Percentiles rank a stretch among this genome's conserved stretches.
These are phyloP conservation scores for Tortricodes alternella DNA, from an alignment of 2,888 invertebrate genomes.

Conservation along the genomic window DNA sequence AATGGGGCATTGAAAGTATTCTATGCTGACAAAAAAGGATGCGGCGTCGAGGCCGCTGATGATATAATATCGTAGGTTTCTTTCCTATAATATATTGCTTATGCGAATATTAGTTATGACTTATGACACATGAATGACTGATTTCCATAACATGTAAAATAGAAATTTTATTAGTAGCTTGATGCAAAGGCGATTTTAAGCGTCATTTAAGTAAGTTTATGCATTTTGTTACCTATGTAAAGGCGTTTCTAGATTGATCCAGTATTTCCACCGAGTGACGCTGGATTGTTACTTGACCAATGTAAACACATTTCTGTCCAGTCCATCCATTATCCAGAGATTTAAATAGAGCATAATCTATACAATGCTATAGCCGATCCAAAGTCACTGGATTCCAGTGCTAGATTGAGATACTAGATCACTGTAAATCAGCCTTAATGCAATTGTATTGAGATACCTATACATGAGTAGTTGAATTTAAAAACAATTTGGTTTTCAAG, in stretches of 20 bases:
- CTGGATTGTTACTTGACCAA: no score
- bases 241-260: neutral
- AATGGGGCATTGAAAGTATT: constrained; percentile 94
- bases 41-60: constrained; percentile 91
- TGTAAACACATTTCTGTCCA: no score
- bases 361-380: no score
- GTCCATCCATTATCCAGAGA: no score
- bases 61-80: constrained; percentile 86
- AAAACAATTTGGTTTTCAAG: no score
- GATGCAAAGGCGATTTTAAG: neutral
- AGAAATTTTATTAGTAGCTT: neutral
- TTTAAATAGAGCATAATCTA: no score
- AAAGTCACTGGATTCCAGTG: no score
- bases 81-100: neutral
- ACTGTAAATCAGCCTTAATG: no score
- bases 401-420: no score
- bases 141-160: neutral
- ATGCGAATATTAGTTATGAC: neutral
- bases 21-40: constrained; percentile 96
- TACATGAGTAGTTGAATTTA: no score
- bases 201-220: neutral
- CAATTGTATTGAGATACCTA: no score
- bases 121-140: neutral
- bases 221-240: neutral
- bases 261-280: no score